Evolutionary conservation across 2,797 vertebrate species (phyloP).

Genomic region (Brotula barbata): DNA sequence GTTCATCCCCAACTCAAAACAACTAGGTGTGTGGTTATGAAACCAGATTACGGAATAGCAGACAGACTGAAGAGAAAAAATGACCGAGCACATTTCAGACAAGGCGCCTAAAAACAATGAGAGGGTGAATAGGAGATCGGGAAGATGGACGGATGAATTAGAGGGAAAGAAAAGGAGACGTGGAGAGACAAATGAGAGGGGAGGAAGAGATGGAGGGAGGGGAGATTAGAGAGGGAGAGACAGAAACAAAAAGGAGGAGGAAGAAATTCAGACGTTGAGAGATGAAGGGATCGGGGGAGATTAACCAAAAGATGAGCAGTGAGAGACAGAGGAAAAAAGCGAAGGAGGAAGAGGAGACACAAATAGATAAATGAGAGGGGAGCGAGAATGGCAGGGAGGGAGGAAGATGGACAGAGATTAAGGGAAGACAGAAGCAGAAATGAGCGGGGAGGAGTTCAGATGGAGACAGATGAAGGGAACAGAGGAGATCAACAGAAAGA

Average conservation of each 20-base stretch:
- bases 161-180: constrained; percentile 28
- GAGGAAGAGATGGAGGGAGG: constrained; percentile 27
- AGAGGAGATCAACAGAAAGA: too few relatives aligned
- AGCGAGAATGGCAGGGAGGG: constrained; percentile 15
- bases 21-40: constrained; percentile 26
- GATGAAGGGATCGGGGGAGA: too few relatives aligned
- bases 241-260: constrained; percentile 24
- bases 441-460: neutral
- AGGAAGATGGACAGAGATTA: constrained; percentile 37
- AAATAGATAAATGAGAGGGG: neutral
- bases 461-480: too few relatives aligned
- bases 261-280: constrained; percentile 1
- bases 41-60: constrained; percentile 22
- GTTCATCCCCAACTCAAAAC: neutral
- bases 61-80: constrained; percentile 7
- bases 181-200: constrained; percentile 26
- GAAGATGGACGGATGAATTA: constrained; percentile 35
- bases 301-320: neutral
- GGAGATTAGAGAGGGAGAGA: too few relatives aligned
- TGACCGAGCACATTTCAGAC: constrained; percentile 39
- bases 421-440: neutral
- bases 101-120: constrained; percentile 22
- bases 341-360: neutral
- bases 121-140: neutral
- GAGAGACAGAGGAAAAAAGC: neutral